Conservation (phyloP, 2,888 invertebrate genomes). For the Caradrina clavipalpis region DNA sequence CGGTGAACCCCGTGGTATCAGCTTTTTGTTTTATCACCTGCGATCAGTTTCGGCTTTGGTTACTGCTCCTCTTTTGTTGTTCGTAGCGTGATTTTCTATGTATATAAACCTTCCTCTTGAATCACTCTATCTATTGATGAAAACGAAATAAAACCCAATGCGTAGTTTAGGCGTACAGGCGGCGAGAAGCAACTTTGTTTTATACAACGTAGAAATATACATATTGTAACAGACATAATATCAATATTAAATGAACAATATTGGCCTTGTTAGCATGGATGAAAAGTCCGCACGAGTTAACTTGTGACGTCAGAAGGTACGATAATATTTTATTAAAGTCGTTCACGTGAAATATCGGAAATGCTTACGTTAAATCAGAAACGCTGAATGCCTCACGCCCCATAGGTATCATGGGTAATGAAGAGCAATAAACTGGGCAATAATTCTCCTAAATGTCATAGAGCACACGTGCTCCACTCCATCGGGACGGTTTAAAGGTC, state of each 20-base stretch:
- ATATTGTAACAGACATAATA: conserved; percentile 7
- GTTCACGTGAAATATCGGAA: conserved; percentile 51
- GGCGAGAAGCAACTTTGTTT: too few species aligned
- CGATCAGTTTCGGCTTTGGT: too few species aligned
- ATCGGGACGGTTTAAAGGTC: conserved; percentile 74
- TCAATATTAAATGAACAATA: conserved; percentile 37
- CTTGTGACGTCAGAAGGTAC: conserved; percentile 18
- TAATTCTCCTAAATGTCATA: conserved; percentile 79
- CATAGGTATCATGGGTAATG: conserved; percentile 71
- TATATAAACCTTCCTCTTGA: too few species aligned
- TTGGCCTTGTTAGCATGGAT: conserved; percentile 23
- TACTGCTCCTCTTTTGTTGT: too few species aligned
- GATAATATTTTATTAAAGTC: conserved; percentile 54
- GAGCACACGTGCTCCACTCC: conserved; percentile 75
- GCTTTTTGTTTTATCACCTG: too few species aligned
- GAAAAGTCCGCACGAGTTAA: conserved; percentile 33
- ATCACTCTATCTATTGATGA: too few species aligned
- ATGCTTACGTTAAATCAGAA: conserved; percentile 55
- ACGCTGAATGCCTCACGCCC: conserved; percentile 54
- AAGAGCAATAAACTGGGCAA: conserved; percentile 70
- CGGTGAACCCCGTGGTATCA: too few species aligned
- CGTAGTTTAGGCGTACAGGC: too few species aligned
- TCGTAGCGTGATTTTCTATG: too few species aligned
- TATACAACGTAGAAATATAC: background rate
- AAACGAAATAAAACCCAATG: too few species aligned